phyloP scores from a whole-genome alignment of 2,888 invertebrate species.

The Sphaerophoria rueppellii region DNA sequence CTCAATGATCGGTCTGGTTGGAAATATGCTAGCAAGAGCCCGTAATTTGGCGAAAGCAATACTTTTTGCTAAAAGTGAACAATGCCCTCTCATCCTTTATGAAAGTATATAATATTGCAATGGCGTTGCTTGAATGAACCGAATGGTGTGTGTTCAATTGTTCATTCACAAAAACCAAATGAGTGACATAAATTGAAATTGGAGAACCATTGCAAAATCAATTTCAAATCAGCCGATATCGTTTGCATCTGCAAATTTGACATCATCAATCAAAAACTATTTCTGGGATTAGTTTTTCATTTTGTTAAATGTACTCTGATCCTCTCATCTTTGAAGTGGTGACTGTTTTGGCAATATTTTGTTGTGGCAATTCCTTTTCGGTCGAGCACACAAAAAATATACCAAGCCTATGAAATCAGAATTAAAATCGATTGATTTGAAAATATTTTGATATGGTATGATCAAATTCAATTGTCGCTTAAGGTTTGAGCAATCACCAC shows the following conservation, averaged over 20 bases:
- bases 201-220: slow-evolving; percentile 50
- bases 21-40: neutral
- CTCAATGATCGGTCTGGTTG: neutral
- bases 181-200: slow-evolving; percentile 46
- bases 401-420: too few species aligned
- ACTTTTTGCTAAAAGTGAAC: neutral
- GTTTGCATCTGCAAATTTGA: slow-evolving; percentile 64
- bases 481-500: slow-evolving; percentile 32
- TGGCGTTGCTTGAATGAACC: neutral
- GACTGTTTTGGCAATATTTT: neutral
- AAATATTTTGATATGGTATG: neutral
- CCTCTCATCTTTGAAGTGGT: neutral
- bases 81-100: neutral
- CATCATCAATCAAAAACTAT: slow-evolving; percentile 64
- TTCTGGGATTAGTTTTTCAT: neutral
- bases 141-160: slow-evolving; percentile 15
- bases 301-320: neutral
- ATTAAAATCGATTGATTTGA: too few species aligned
- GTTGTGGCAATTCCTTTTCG: neutral
- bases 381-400: too few species aligned
- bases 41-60: neutral
- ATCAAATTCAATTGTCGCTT: slow-evolving; percentile 50
- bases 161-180: slow-evolving; percentile 26
- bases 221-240: slow-evolving; percentile 47
- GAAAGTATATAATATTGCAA: too few species aligned